Evolutionary conservation across 2,797 vertebrate genomes (phyloP).

Genomic region (Gouania willdenowi): DNA sequence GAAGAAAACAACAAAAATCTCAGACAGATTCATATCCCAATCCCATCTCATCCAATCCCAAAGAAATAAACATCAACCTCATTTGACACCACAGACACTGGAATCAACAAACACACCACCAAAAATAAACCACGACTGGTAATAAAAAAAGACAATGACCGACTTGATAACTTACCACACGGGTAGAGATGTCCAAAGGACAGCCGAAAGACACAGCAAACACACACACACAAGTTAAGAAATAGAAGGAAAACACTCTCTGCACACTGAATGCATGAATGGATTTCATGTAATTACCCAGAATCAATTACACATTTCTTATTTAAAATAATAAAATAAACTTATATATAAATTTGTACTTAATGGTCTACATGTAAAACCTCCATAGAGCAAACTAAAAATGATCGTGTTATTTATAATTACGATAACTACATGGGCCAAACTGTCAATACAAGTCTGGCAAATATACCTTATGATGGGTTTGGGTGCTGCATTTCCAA

Average conservation of each 20-base stretch:
- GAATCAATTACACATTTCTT: too few relatives aligned
- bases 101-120: slow-evolving; percentile 30
- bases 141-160: slow-evolving; percentile 31
- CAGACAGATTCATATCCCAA: neutral
- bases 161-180: slow-evolving; percentile 72
- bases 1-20: neutral
- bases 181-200: slow-evolving; percentile 68
- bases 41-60: slow-evolving; percentile 2
- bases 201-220: slow-evolving; percentile 73
- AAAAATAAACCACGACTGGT: slow-evolving; percentile 38
- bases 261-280: slow-evolving; percentile 13
- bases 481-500: too few relatives aligned
- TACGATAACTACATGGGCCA: too few relatives aligned
- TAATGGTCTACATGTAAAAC: too few relatives aligned
- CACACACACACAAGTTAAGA: slow-evolving; percentile 65
- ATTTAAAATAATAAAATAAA: too few relatives aligned
- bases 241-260: slow-evolving; percentile 41
- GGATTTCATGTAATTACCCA: too few relatives aligned
- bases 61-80: neutral
- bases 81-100: slow-evolving; percentile 22
- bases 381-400: too few relatives aligned
- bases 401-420: too few relatives aligned
- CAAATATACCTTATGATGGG: too few relatives aligned
- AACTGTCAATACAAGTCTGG: too few relatives aligned
- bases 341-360: too few relatives aligned